These are phyloP conservation scores for Drosophila dunni DNA, from an alignment of 1,140 invertebrate genomes.

Conservation along the genomic window DNA sequence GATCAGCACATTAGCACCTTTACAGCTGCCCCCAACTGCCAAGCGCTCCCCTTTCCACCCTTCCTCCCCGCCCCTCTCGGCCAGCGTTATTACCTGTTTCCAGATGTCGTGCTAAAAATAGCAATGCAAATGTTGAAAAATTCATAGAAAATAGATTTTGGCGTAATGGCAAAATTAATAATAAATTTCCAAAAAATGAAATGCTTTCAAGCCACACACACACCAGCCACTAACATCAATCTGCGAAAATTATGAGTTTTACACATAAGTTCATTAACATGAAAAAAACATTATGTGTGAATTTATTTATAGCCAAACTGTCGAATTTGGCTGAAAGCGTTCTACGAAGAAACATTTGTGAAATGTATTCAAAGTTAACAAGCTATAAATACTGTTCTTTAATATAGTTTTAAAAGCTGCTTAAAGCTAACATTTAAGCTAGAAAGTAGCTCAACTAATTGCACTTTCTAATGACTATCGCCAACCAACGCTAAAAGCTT, in stretches of 20 bases:
- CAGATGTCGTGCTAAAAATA: constrained; percentile 50
- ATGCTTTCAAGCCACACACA: constrained; percentile 36
- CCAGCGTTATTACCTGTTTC: constrained; percentile 29
- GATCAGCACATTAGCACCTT: constrained; percentile 41
- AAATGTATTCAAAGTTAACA: neutral
- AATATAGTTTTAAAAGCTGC: no score
- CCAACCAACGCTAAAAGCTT: neutral
- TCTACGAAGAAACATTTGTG: neutral
- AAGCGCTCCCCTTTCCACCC: neutral
- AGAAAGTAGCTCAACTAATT: neutral
- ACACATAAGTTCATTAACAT: constrained; percentile 28
- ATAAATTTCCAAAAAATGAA: constrained; percentile 39
- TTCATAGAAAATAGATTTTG: constrained; percentile 70
- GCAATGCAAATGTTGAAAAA: constrained; percentile 38
- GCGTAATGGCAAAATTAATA: constrained; percentile 55
- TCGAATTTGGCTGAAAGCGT: neutral
- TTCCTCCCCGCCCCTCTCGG: neutral
- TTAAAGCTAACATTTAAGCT: no score
- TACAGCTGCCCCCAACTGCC: neutral
- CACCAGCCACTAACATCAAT: neutral
- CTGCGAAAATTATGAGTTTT: constrained; percentile 23
- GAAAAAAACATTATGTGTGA: constrained; percentile 3
- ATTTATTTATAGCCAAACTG: constrained; percentile 23
- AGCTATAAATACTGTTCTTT: neutral
- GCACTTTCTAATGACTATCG: neutral